Evolutionary conservation across 2,797 vertebrate genomes (phyloP).

Genomic region (Babyrousa celebensis): DNA sequence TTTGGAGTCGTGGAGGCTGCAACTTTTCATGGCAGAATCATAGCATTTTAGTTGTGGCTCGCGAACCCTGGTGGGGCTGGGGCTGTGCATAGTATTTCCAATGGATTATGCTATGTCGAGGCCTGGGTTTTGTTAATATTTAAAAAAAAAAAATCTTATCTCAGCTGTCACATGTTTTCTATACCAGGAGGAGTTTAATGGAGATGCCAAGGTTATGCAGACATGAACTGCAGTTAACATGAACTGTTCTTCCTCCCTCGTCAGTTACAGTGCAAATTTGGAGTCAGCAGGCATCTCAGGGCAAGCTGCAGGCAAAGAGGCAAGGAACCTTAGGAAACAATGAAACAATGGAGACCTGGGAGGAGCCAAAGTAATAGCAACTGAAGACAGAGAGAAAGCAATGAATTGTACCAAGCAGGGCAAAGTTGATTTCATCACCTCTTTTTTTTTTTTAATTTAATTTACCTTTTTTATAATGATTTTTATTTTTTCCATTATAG

Average conservation of each 20-base stretch:
- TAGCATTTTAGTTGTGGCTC: background rate
- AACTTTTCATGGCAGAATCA: background rate
- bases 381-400: background rate
- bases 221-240: background rate
- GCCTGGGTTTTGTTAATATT: slow-evolving; percentile 56
- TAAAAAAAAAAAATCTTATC: slow-evolving; percentile 58
- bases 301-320: background rate
- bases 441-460: no score
- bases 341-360: background rate
- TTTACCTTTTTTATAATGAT: no score
- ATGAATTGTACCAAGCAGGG: background rate
- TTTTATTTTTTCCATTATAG: no score
- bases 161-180: slow-evolving; percentile 50
- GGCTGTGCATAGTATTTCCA: background rate
- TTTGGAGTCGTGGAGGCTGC: background rate
- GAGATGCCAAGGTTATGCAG: background rate
- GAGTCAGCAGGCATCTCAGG: background rate
- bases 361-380: background rate
- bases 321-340: background rate
- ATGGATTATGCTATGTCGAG: background rate
- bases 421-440: background rate
- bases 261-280: background rate
- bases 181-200: slow-evolving; percentile 14
- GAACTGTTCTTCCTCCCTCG: background rate
- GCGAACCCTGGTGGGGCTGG: background rate